phyloP scores from a whole-genome alignment of 2,888 invertebrate species.

The Xylocampa areola region DNA sequence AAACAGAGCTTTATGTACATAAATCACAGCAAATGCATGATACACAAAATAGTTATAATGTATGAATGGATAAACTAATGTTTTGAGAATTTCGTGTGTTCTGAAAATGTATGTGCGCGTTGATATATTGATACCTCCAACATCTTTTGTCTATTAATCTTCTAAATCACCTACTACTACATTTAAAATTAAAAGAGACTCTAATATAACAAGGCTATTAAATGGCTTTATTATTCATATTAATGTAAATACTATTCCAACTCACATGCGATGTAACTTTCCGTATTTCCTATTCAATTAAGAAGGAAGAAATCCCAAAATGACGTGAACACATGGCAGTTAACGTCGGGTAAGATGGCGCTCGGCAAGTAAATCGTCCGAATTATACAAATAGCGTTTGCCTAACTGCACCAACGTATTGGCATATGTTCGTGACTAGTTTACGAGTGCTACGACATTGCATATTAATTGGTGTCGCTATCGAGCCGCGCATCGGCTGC shows the following conservation, averaged over 20 bases:
- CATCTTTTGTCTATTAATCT: conserved; percentile 57
- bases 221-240: conserved; percentile 51
- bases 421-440: conserved; percentile 89
- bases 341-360: conserved; percentile 59
- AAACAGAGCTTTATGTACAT: conserved; percentile 15
- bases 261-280: conserved; percentile 24
- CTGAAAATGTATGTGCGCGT: conserved; percentile 44
- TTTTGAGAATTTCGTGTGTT: conserved; percentile 37
- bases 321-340: conserved; percentile 43
- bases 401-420: conserved; percentile 86
- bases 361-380: conserved; percentile 76
- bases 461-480: conserved; percentile 89
- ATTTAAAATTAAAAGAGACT: conserved; percentile 45
- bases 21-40: conserved; percentile 37
- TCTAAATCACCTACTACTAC: conserved; percentile 48
- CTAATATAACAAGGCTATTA: conserved; percentile 35
- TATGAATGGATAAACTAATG: conserved; percentile 48
- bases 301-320: conserved; percentile 48
- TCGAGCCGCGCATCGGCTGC: conserved; percentile 83
- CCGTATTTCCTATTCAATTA: conserved; percentile 50
- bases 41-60: conserved; percentile 47
- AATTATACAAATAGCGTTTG: conserved; percentile 86
- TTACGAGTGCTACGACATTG: conserved; percentile 88
- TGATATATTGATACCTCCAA: conserved; percentile 51
- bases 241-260: conserved; percentile 53